phyloP scores from a whole-genome alignment of 2,797 vertebrate genomes.

The Pogonophryne albipinna region DNA sequence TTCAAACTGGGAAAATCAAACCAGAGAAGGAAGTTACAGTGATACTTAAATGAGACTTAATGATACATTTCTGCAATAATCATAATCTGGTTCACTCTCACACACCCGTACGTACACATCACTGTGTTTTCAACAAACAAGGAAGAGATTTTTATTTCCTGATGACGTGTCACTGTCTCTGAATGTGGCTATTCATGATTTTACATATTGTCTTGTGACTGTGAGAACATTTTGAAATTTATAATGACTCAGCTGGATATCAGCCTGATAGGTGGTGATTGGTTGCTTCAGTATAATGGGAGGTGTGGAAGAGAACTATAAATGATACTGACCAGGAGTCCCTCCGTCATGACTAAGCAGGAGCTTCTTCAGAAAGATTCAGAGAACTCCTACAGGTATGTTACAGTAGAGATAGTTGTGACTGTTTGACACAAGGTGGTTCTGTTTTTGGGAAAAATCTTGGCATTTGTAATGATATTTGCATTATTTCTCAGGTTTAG shows the following conservation, averaged over 20 bases:
- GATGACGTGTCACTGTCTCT: not conserved
- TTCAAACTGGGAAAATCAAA: too few species aligned
- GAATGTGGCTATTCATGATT: too few species aligned
- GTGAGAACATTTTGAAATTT: too few species aligned
- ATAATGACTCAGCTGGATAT: not conserved
- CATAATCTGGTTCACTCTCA: too few species aligned
- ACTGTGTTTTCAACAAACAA: not conserved
- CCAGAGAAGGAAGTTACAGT: too few species aligned
- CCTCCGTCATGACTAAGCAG: not conserved
- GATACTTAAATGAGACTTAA: too few species aligned
- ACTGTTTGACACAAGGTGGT: not conserved
- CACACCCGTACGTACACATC: not conserved
- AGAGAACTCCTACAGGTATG: not conserved
- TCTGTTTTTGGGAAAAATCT: not conserved
- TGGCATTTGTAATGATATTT: not conserved
- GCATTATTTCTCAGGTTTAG: not conserved
- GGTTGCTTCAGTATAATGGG: not conserved
- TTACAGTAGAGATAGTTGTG: not conserved
- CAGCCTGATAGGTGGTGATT: not conserved
- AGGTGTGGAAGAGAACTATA: not conserved
- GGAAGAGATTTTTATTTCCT: not conserved
- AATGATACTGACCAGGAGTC: not conserved
- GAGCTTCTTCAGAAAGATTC: not conserved
- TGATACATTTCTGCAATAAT: too few species aligned
- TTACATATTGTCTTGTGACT: too few species aligned